phyloP scores from a whole-genome alignment of 2,888 invertebrate species.

The Amphimallon solstitiale region DNA sequence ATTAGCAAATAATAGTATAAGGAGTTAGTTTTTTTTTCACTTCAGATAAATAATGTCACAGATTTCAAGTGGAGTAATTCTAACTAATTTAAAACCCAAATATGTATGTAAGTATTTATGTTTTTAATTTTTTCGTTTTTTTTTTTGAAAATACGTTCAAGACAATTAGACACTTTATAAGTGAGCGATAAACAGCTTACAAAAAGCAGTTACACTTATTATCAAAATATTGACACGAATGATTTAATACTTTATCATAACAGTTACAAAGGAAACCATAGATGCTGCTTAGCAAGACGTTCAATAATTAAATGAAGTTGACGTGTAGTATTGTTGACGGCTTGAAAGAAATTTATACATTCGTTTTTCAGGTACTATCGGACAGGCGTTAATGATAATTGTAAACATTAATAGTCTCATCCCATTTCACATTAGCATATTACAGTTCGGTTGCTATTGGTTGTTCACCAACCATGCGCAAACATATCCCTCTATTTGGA shows the following conservation, averaged over 20 bases:
- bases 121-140: no score
- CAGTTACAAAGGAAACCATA: slow-evolving; percentile 11
- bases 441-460: slow-evolving; percentile 43
- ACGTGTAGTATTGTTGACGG: slow-evolving; percentile 11
- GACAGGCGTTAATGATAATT: slow-evolving; percentile 40
- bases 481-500: slow-evolving; percentile 44
- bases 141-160: no score
- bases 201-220: slow-evolving; percentile 21
- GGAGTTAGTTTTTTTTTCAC: no score
- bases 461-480: slow-evolving; percentile 47
- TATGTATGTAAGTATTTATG: no score
- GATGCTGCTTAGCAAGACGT: slow-evolving; percentile 19
- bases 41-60: no score
- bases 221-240: slow-evolving; percentile 23
- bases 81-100: no score
- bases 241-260: slow-evolving; percentile 19
- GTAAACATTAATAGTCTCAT: slow-evolving; percentile 45
- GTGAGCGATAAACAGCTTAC: slow-evolving; percentile 16
- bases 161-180: neutral
- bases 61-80: no score
- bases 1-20: no score
- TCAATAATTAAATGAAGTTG: slow-evolving; percentile 31
- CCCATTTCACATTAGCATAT: slow-evolving; percentile 43
- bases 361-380: slow-evolving; percentile 28
- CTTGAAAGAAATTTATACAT: slow-evolving; percentile 32